phyloP scores from a whole-genome alignment of 2,888 invertebrate genomes.

The Marasmarcha lunaedactyla region DNA sequence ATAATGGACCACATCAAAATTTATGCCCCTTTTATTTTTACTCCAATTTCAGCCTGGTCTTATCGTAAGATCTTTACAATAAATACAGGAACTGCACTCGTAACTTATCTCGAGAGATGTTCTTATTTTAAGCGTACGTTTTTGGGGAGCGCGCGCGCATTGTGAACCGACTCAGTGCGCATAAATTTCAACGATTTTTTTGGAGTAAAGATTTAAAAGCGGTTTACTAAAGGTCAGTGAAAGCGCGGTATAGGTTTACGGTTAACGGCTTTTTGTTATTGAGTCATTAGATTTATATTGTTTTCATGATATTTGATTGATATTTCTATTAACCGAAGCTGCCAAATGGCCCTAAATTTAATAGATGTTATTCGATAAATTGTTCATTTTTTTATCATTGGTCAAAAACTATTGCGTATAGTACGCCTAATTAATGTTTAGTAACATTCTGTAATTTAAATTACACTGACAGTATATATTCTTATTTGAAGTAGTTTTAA shows the following conservation, averaged over 20 bases:
- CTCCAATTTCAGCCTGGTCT: constrained; percentile 2
- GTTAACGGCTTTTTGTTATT: constrained; percentile 15
- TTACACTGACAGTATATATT: no score
- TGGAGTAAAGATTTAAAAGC: constrained; percentile 10
- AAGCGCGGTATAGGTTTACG: constrained; percentile 24
- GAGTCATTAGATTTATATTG: not conserved
- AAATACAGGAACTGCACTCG: constrained; percentile 33
- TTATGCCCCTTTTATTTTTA: not conserved
- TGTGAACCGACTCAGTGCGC: constrained; percentile 33
- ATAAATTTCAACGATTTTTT: constrained; percentile 37
- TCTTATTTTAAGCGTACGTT: constrained; percentile 36
- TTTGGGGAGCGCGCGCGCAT: constrained; percentile 31
- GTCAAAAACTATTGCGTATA: no score
- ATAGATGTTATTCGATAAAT: no score
- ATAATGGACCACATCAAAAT: not conserved
- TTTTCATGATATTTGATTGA: no score
- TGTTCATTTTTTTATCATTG: no score
- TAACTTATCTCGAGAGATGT: constrained; percentile 40
- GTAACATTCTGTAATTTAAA: no score
- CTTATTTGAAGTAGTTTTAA: no score
- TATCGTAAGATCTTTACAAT: constrained; percentile 19
- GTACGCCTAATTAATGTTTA: no score
- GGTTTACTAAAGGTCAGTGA: constrained; percentile 29
- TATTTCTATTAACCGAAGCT: no score
- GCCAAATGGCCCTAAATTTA: no score